Conservation (phyloP, 2,113 vertebrate species). For the Phasianus colchicus region DNA sequence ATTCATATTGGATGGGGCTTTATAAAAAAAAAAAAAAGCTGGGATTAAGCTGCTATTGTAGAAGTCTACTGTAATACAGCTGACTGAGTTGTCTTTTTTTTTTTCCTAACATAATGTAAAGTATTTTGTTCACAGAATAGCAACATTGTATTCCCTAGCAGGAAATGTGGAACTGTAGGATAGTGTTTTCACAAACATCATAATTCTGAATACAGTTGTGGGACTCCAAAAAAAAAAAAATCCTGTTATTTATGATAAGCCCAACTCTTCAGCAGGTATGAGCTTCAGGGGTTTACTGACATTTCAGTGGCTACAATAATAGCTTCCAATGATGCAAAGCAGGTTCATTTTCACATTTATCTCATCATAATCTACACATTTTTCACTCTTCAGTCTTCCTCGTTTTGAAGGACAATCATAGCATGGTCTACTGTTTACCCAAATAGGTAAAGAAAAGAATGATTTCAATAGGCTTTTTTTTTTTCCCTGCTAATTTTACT, state of each 20-base stretch:
- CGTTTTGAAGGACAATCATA: background rate
- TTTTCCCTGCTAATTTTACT: background rate
- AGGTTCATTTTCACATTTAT: slow-evolving; percentile 39
- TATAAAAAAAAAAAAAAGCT: background rate
- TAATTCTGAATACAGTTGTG: slow-evolving; percentile 23
- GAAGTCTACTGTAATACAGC: slow-evolving; percentile 30
- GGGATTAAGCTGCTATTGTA: slow-evolving; percentile 46
- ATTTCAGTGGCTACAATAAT: slow-evolving; percentile 20
- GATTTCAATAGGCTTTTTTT: background rate
- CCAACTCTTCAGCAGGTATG: background rate
- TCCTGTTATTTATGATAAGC: slow-evolving; percentile 21
- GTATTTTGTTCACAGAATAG: slow-evolving; percentile 45
- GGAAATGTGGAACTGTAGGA: slow-evolving; percentile 3
- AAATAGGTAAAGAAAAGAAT: slow-evolving; percentile 6
- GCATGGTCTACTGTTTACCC: background rate
- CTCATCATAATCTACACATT: slow-evolving; percentile 18
- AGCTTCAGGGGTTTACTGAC: background rate
- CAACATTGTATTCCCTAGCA: slow-evolving; percentile 1
- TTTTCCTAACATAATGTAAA: slow-evolving; percentile 27
- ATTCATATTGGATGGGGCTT: slow-evolving; percentile 27
- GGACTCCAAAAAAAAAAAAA: background rate
- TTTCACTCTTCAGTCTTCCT: background rate
- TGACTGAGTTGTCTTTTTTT: slow-evolving; percentile 28
- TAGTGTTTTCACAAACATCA: slow-evolving; percentile 17
- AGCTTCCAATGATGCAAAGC: slow-evolving; percentile 15